Percentiles rank a stretch among this genome's conserved stretches.
Conservation (phyloP, 2,888 invertebrate species). For the Standfussiana lucernea region DNA sequence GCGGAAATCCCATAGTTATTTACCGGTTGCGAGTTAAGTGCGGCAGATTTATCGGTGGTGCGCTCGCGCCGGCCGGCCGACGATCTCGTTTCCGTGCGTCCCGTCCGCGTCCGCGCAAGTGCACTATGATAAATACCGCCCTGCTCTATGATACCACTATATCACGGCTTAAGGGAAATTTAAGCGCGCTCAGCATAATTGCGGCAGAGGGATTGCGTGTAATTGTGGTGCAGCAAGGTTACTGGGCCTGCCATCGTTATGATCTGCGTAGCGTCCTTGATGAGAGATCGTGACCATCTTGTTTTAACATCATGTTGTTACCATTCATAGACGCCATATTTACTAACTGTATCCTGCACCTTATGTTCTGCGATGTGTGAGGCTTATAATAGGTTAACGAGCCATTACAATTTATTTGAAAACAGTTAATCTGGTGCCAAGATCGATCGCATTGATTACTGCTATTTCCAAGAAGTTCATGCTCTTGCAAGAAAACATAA, state of each 20-base stretch:
- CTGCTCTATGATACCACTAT: constrained; percentile 78
- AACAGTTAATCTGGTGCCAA: constrained; percentile 45
- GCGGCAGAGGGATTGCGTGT: constrained; percentile 65
- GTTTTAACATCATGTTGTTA: constrained; percentile 59
- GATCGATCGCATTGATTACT: constrained; percentile 39
- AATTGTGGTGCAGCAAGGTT: constrained; percentile 69
- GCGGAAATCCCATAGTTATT: constrained; percentile 91
- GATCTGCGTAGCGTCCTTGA: constrained; percentile 69
- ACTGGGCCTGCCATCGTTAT: constrained; percentile 61
- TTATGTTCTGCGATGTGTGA: constrained; percentile 36
- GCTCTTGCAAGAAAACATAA: constrained; percentile 23
- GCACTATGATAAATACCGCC: constrained; percentile 78
- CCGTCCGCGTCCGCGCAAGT: constrained; percentile 75
- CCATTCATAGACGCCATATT: constrained; percentile 51
- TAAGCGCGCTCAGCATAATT: constrained; percentile 75
- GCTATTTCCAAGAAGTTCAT: constrained; percentile 34
- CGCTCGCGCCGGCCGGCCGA: constrained; percentile 80
- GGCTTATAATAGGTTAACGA: constrained; percentile 50
- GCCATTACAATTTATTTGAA: constrained; percentile 52
- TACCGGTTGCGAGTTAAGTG: constrained; percentile 90
- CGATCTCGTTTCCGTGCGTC: constrained; percentile 88
- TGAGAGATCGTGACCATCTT: constrained; percentile 62
- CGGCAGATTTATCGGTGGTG: constrained; percentile 89
- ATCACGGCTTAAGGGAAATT: constrained; percentile 76
- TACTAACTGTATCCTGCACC: constrained; percentile 54